Conservation (phyloP, 2,888 invertebrate genomes). For the Balanococcus diminutus region DNA sequence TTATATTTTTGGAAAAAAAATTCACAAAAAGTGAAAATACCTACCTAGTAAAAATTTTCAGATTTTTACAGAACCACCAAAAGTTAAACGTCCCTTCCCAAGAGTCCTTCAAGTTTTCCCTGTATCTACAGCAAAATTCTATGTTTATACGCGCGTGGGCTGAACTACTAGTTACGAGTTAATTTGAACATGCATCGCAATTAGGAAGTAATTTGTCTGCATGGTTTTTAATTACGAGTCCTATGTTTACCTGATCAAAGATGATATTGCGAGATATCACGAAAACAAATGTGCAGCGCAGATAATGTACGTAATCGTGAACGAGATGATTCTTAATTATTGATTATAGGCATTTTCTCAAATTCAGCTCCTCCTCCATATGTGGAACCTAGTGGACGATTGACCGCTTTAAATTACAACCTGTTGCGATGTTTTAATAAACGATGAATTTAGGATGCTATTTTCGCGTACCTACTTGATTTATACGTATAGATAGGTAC, state of each 20-base stretch:
- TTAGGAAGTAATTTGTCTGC: slow-evolving; percentile 8
- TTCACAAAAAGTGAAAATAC: too few relatives aligned
- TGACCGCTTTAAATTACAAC: background rate
- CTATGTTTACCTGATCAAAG: background rate
- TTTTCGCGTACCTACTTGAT: background rate
- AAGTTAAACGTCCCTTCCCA: too few relatives aligned
- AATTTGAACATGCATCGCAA: background rate
- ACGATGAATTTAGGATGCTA: background rate
- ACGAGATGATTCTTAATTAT: background rate
- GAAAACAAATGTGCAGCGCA: background rate
- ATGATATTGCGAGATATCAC: background rate
- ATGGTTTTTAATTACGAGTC: background rate
- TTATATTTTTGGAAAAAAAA: too few relatives aligned
- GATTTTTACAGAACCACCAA: too few relatives aligned
- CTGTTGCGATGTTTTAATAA: background rate
- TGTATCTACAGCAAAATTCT: too few relatives aligned
- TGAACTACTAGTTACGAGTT: background rate
- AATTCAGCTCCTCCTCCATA: background rate
- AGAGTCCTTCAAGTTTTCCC: too few relatives aligned
- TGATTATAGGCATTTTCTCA: background rate
- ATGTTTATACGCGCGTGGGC: background rate
- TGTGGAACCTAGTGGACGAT: background rate
- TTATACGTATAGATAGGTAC: background rate
- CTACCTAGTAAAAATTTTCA: too few relatives aligned
- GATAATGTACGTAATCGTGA: background rate